A percentile compares a stretch with the other conserved stretches of the same genome.
These are phyloP conservation scores for Amphilophus citrinellus DNA, from an alignment of 2,113 vertebrate species.

Conservation along the genomic window DNA sequence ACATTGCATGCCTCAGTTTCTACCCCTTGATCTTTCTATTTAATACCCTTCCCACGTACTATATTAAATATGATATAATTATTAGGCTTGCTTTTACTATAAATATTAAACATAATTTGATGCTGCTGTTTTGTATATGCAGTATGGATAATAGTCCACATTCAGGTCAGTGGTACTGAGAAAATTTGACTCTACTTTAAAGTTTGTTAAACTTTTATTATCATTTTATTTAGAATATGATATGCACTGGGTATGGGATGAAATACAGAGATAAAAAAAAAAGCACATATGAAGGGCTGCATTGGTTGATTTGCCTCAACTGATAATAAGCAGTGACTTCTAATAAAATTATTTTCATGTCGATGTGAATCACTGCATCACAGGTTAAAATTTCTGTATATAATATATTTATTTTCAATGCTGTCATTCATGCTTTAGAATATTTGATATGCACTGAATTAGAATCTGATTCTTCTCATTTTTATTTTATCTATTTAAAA, in stretches of 20 bases:
- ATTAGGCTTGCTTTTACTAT: background rate
- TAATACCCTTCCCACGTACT: background rate
- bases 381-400: background rate
- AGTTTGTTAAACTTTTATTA: too few species aligned
- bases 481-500: background rate
- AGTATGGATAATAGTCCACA: too few species aligned
- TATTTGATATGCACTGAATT: background rate
- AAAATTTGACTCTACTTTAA: too few species aligned
- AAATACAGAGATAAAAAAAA: background rate
- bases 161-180: too few species aligned
- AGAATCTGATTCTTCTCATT: background rate
- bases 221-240: too few species aligned
- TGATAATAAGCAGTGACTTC: background rate
- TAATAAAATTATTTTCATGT: background rate
- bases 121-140: background rate
- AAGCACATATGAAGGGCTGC: background rate
- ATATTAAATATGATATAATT: background rate
- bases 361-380: background rate
- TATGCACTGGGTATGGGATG: rapidly evolving
- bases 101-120: background rate
- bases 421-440: background rate
- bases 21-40: background rate
- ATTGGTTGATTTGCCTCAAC: background rate
- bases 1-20: background rate
- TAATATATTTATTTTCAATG: background rate